Evolutionary conservation across 1,140 invertebrate genomes (phyloP), one percentile per base, ranked within the genome.

Genomic region (Lordiphosa mommai): DNA sequence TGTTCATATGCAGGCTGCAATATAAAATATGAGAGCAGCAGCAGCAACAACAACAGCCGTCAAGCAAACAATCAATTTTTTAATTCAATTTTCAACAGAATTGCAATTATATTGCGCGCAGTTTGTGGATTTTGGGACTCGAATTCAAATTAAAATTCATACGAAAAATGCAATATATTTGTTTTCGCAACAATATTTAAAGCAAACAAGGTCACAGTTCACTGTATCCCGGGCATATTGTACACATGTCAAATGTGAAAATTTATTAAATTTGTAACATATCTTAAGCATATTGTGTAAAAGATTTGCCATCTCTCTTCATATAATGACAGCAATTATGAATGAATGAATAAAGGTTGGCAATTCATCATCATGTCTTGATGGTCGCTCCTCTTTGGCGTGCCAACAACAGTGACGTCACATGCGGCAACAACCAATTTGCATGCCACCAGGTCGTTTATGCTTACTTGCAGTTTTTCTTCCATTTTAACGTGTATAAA

Each of bases 281-380:
- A 14, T 27, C 23, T 4, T 6, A 27, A 27, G 20, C 23, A 4
- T 5, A 23, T 23, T 23, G 20, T 23, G 20, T 4, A 4, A 23
- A 27, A 27, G 23, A 27, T 27, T 4, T 27, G 23, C 6, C 23
- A 7, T 27, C 23, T 27, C 23, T 27, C 76, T 80, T 76, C 59
- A 63, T 82, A 82, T 82, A 80, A 80, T 82, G 76, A 82, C 76
- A 76, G 76, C 76, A 82, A 82, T 82, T 82, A 84, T 84, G 71
- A 82, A 82, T 76, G 71, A 84, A 82, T 67, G 66, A 29, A 66
- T 72, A 76, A 71, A 50, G 76, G 43, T 71, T 53, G 58, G 55
- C 66, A 80, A 80, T 82, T 82, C 76, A 80, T 80, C 76, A 80
- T 82, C 59, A 51, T 66, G 60, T 50, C 70, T 40, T 40, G 17